Conservation (phyloP, 1,140 invertebrate species). For the Leptopilina clavipes region DNA sequence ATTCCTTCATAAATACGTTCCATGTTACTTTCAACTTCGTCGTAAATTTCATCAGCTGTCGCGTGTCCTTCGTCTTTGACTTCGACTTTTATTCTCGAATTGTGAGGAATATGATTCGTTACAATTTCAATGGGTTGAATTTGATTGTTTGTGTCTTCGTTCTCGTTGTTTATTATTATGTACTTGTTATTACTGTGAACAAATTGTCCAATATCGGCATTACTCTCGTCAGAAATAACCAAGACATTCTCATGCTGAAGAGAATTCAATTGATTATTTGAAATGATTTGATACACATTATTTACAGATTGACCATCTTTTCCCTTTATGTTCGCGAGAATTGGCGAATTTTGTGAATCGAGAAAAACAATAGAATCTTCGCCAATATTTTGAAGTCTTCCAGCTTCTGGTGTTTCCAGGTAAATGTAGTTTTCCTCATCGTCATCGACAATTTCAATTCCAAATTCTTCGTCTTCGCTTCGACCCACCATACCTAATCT, state of each 20-base stretch:
- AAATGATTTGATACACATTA: slow-evolving; percentile 6
- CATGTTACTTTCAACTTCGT: slow-evolving; percentile 57
- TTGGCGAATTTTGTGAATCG: slow-evolving; percentile 13
- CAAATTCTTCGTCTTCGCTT: slow-evolving; percentile 53
- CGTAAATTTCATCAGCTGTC: slow-evolving; percentile 53
- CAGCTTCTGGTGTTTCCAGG: neutral
- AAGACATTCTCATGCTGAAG: slow-evolving; percentile 50
- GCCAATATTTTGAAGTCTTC: slow-evolving; percentile 10
- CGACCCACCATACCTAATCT: slow-evolving; percentile 46
- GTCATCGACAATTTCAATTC: slow-evolving; percentile 57
- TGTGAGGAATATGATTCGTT: neutral
- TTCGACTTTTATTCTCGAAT: slow-evolving; percentile 49
- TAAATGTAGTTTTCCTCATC: slow-evolving; percentile 37
- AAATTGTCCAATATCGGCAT: slow-evolving; percentile 48
- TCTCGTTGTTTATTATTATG: slow-evolving; percentile 43
- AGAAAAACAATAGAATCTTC: slow-evolving; percentile 23
- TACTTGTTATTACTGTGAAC: slow-evolving; percentile 52
- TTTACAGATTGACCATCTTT: slow-evolving; percentile 12
- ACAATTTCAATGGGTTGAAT: slow-evolving; percentile 35
- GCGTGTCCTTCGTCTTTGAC: slow-evolving; percentile 54
- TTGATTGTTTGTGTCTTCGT: slow-evolving; percentile 40
- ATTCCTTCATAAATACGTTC: slow-evolving; percentile 28
- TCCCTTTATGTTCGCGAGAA: neutral
- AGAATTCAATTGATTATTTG: slow-evolving; percentile 38
- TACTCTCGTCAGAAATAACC: slow-evolving; percentile 54